A percentile compares a stretch with the other conserved stretches of the same genome.
Evolutionary conservation across 2,888 invertebrate species (phyloP).

Genomic region (Agrochola lota): DNA sequence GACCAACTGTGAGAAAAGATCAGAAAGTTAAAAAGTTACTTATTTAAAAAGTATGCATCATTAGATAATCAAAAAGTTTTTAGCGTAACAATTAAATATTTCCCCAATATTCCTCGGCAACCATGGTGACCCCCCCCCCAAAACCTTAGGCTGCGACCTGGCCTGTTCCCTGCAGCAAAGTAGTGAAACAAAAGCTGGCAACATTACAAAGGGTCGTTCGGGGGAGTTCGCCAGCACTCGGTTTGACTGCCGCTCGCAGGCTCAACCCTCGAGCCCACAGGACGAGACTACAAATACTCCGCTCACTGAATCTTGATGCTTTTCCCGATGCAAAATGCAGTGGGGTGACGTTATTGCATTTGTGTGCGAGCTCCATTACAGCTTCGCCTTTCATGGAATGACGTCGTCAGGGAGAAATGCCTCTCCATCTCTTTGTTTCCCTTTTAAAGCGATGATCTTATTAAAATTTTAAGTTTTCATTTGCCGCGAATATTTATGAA

Average conservation of each 20-base stretch:
- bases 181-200: conserved; percentile 38
- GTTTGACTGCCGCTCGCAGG: conserved; percentile 58
- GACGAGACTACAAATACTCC: conserved; percentile 46
- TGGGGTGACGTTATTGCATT: conserved; percentile 68
- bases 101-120: no score
- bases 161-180: conserved; percentile 7
- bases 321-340: conserved; percentile 77
- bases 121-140: no score
- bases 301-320: conserved; percentile 56
- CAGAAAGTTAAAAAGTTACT: no score
- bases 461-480: conserved; percentile 53
- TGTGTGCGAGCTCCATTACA: conserved; percentile 49
- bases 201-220: conserved; percentile 61
- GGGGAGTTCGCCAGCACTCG: conserved; percentile 65
- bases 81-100: no score
- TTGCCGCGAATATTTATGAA: conserved; percentile 20
- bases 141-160: no score
- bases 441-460: conserved; percentile 23
- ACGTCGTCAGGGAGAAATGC: background rate
- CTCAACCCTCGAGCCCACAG: conserved; percentile 46
- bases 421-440: conserved; percentile 4
- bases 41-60: no score
- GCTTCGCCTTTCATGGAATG: conserved; percentile 11
- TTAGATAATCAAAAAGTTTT: no score
- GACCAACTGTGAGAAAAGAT: no score